Conservation (phyloP, 1,140 invertebrate species). For the Drosophila pandora region DNA sequence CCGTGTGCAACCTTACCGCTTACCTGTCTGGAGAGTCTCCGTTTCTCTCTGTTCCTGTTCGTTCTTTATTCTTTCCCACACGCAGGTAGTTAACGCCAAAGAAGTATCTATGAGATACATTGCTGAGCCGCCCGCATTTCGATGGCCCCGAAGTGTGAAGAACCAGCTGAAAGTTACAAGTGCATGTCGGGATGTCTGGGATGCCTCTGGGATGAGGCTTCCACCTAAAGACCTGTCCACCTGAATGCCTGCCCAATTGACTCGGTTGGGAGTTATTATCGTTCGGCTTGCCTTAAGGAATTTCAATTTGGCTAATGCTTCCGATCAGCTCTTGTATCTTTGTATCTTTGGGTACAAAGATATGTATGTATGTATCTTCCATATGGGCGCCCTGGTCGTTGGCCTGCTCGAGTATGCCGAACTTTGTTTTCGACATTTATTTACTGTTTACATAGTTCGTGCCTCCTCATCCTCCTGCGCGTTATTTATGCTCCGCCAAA, state of each 20-base stretch:
- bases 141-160: slow-evolving; percentile 28
- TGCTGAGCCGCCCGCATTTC: slow-evolving; percentile 49
- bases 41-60: slow-evolving; percentile 12
- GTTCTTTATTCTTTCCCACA: slow-evolving; percentile 52
- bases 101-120: slow-evolving; percentile 63
- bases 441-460: slow-evolving; percentile 72
- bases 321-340: slow-evolving; percentile 28
- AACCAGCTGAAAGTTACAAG: slow-evolving; percentile 49
- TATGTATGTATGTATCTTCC: background rate
- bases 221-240: too few relatives aligned
- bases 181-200: slow-evolving; percentile 23
- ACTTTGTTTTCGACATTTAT: slow-evolving; percentile 63
- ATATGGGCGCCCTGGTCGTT: slow-evolving; percentile 45
- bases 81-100: slow-evolving; percentile 70
- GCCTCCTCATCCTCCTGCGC: slow-evolving; percentile 11
- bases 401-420: slow-evolving; percentile 65
- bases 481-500: slow-evolving; percentile 50
- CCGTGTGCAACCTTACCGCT: slow-evolving; percentile 20
- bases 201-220: background rate
- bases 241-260: slow-evolving; percentile 70
- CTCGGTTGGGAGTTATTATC: slow-evolving; percentile 65
- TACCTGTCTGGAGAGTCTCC: slow-evolving; percentile 51
- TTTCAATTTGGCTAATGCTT: slow-evolving; percentile 70
- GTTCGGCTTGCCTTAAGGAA: slow-evolving; percentile 50
- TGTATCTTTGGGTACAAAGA: slow-evolving; percentile 15